Evolutionary conservation across 2,113 vertebrate genomes (phyloP), one percentile per base, ranked within the genome.

Genomic region (Nothobranchius furzeri): DNA sequence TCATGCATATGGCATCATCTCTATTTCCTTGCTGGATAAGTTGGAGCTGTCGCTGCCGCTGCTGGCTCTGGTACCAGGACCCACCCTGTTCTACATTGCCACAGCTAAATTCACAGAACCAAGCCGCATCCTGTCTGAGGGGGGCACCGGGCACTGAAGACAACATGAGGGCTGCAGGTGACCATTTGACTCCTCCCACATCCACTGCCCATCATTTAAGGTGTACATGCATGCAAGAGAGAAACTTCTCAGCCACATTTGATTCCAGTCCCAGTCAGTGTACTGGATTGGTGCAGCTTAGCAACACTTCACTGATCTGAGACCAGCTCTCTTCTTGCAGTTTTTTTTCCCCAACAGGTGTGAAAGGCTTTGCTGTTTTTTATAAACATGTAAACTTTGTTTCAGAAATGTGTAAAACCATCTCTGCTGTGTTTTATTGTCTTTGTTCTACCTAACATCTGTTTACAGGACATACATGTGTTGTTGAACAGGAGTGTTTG

Each of bases 1-100:
- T 49, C 98, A 99, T 8, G 96, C 96, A 0, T 99, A 99, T 9
- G 98, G 97, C 64, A 98, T 99, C 67, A 93, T 99, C 90, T 99
- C 98, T 17, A 98, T 99, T 89, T 96, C 96, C 69, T 95, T 96
- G 73, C 82, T 98, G 88, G 96, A 97, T 83, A 96, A 94, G 60
- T 90, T 98, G 3, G 94, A 95, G 60, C 94, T 97, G 73, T 96
- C 98, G 78, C 84, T 99, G 52, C 96, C 97, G 0, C 90, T 99
- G 51, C 63, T 99, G 77, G 96, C 96, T 25, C 76, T 99, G 14
- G 97, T 99, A 0, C 98, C 98, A 0, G 94, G 95, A 1, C 98
- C 98, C 11, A 94, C 97, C 17, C 93, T 99, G 7, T 99, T 99
- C 77, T 99, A 99, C 89, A 74, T 99, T 9, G 86, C 96, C 68